These are phyloP conservation scores for Cherax destructor DNA, from an alignment of 1,140 invertebrate species.

Conservation along the genomic window DNA sequence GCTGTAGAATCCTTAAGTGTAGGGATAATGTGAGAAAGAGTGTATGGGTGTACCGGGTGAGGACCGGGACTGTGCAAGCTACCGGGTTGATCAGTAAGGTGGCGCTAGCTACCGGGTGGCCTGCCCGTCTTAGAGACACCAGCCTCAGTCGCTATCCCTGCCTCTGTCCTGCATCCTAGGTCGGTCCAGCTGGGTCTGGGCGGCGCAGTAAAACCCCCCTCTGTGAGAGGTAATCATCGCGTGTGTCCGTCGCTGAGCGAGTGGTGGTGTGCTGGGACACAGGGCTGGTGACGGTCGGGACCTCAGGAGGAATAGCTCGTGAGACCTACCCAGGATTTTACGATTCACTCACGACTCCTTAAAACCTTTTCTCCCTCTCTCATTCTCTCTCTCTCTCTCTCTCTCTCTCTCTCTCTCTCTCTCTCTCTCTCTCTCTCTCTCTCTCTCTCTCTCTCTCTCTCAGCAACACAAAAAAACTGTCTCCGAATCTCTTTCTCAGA, in stretches of 20 bases:
- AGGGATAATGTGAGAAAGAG: too few species aligned
- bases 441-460: neutral
- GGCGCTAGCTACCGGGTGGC: slow-evolving; percentile 41
- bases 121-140: neutral
- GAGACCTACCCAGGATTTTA: slow-evolving; percentile 13
- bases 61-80: neutral
- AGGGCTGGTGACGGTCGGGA: neutral
- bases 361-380: neutral
- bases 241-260: neutral
- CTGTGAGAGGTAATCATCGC: slow-evolving; percentile 37
- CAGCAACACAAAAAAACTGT: neutral
- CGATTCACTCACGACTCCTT: slow-evolving; percentile 33
- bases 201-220: neutral
- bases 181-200: neutral
- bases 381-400: neutral
- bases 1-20: too few species aligned
- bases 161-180: neutral
- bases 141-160: neutral
- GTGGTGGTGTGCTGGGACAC: slow-evolving; percentile 3
- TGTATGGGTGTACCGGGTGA: too few species aligned
- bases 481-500: too few species aligned
- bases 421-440: neutral
- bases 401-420: neutral
- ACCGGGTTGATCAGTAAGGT: neutral
- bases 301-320: neutral